Base-by-base conservation (phyloP, 2,797 vertebrate genomes). In the Protosalanx chinensis region DNA sequence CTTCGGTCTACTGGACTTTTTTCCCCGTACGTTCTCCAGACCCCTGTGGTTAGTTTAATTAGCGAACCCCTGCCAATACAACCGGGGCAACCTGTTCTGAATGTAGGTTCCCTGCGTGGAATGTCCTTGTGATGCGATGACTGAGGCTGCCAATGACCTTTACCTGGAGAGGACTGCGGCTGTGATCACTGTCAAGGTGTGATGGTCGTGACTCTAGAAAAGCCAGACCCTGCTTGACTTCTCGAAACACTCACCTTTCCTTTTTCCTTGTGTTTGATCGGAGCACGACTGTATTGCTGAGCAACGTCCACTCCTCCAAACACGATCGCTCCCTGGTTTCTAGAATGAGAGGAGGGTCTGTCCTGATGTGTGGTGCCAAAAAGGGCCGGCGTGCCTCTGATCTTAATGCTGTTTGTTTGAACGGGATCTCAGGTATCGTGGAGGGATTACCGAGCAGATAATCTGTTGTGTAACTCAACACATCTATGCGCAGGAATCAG, bases 31-130 rank as follows among this genome's bases (percentile, higher is more conserved):
- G 73, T 86, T 64, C 72, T 62, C 57, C 12, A 46, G 79, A 68
- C 84, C 79, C 77, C 64, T 77, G 87, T 63, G 87, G 83, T 80
- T 85, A 80, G 75, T 85, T 88, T 88, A 90, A 91, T 91, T 92
- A 88, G 85, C 37, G 72, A 81, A 86, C 81, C 81, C 6, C 68
- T 78, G 61, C 66, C 75, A 67, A 83, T 86, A 79, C 79, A 89
- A 88, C 79, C 90, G 82, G 85, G 89, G 79, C 88, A 88, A 79
- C 77, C 75, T 84, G 80, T 85, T 87, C 85, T 78, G 70, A 80
- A 67, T 73, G 76, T 73, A 81, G 75, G 72, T 73, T 76, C 77
- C 32, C 20, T 73, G 74, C 68, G 70, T 76, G 70, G 71, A 79
- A 80, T 65, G 81, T 87, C 79, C 81, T 85, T 85, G 77, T 82